These are phyloP conservation scores for Ploceus nigricollis DNA, from an alignment of 2,113 vertebrate species.

Conservation along the genomic window DNA sequence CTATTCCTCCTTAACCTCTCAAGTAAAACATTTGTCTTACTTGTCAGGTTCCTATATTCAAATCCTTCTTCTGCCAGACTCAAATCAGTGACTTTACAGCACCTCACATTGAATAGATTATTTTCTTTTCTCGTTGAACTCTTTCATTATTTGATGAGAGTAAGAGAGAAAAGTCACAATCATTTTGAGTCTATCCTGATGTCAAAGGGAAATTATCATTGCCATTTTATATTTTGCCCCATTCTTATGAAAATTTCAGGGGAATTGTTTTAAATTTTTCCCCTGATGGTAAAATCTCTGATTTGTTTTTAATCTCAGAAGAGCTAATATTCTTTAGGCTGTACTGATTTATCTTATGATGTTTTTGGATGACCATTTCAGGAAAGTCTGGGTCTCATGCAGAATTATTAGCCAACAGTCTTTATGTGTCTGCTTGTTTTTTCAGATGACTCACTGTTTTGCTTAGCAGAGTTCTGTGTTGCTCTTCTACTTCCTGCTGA, in stretches of 20 bases:
- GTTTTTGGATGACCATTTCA: neutral
- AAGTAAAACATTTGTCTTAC: neutral
- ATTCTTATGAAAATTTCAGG: neutral
- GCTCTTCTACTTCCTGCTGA: neutral
- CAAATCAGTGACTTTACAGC: neutral
- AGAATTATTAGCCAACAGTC: neutral
- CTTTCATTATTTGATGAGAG: neutral
- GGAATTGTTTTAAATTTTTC: neutral
- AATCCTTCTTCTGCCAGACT: neutral
- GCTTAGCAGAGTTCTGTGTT: neutral
- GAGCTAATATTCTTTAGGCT: neutral
- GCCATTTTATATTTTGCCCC: neutral
- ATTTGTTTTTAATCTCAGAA: neutral
- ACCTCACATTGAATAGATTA: neutral
- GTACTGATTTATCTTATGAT: neutral
- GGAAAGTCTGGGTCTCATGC: neutral
- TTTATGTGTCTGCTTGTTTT: neutral
- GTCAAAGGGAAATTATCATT: neutral
- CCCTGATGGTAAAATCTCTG: neutral
- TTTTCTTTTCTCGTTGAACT: neutral
- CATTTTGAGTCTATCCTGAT: neutral
- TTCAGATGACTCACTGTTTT: neutral
- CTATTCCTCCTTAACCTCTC: neutral
- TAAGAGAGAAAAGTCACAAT: neutral
- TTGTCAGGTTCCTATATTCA: neutral